phyloP scores from a whole-genome alignment of 2,113 vertebrate genomes.

The Dolichotis patagonum region DNA sequence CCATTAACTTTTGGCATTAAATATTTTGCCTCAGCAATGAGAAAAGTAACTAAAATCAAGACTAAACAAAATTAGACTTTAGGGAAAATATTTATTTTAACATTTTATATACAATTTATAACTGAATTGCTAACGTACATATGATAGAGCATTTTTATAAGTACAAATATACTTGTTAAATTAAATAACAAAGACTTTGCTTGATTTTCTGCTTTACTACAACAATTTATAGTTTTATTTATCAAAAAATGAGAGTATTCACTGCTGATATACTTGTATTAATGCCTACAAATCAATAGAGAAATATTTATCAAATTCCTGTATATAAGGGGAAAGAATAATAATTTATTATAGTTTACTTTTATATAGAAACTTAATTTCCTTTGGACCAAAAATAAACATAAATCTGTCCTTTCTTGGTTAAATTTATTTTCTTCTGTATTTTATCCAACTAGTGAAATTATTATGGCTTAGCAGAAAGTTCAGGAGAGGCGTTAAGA shows the following conservation, averaged over 20 bases:
- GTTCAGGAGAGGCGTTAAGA: neutral
- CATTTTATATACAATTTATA: neutral
- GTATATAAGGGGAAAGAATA: neutral
- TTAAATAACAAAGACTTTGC: neutral
- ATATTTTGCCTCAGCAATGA: neutral
- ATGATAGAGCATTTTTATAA: neutral
- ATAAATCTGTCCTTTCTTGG: neutral
- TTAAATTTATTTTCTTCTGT: neutral
- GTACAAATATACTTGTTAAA: neutral
- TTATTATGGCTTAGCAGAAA: neutral
- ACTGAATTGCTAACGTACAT: neutral
- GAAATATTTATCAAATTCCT: neutral
- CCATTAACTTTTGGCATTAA: neutral
- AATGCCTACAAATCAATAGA: neutral
- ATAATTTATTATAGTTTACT: neutral
- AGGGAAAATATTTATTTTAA: neutral
- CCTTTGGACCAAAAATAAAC: neutral
- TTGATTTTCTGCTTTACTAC: neutral
- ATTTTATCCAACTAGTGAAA: neutral
- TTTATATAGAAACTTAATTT: neutral
- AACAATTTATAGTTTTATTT: neutral
- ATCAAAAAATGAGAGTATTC: neutral
- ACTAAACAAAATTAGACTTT: neutral
- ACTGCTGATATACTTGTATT: neutral
- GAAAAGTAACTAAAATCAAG: neutral